Conservation (phyloP, 2,797 vertebrate genomes). For the Gymnopithys bicolor region DNA sequence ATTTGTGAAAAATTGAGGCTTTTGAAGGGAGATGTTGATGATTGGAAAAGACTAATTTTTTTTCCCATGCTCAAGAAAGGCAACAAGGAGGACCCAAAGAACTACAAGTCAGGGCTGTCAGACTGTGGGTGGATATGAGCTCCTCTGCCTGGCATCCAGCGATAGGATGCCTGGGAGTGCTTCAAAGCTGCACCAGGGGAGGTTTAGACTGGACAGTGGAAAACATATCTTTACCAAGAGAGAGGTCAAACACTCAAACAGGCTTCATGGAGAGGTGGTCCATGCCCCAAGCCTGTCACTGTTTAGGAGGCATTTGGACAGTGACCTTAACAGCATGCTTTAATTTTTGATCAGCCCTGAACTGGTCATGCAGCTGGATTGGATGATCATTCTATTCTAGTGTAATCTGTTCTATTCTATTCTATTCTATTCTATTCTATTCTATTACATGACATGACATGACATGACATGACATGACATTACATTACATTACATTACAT, state of each 20-base stretch:
- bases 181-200: background rate
- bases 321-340: background rate
- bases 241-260: background rate
- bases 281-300: background rate
- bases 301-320: background rate
- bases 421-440: background rate
- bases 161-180: background rate
- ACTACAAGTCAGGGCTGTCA: background rate
- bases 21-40: background rate
- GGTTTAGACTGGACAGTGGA: background rate
- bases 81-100: rapidly evolving
- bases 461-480: too few species aligned
- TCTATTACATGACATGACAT: too few species aligned
- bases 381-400: background rate
- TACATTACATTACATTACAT: too few species aligned
- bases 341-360: background rate
- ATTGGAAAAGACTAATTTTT: background rate
- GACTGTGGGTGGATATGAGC: background rate
- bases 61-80: background rate
- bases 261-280: background rate
- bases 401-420: background rate
- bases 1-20: background rate
- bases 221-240: background rate
- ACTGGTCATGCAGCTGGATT: too few species aligned
- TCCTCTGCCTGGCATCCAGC: background rate